Percentiles rank a stretch among this genome's conserved stretches.
Conservation (phyloP, 1,140 invertebrate genomes). For the Tetragonula clypearis region DNA sequence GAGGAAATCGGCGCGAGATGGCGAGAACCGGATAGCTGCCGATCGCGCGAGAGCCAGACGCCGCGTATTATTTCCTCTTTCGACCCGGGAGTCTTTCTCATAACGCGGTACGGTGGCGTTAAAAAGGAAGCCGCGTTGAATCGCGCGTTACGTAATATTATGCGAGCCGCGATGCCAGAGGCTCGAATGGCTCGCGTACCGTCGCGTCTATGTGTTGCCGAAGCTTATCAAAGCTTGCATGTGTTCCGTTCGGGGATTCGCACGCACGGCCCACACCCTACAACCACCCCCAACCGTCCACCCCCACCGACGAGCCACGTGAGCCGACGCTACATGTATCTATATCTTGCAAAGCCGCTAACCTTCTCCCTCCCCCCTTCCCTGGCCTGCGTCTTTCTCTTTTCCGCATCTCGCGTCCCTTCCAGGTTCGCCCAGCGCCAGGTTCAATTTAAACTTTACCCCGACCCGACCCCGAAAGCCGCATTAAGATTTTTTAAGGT, state of each 20-base stretch:
- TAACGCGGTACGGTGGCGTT: slow-evolving; percentile 41
- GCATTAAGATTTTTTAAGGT: slow-evolving; percentile 82
- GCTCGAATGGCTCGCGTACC: slow-evolving; percentile 65
- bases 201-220: slow-evolving; percentile 67
- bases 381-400: slow-evolving; percentile 62
- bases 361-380: slow-evolving; percentile 62
- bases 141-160: slow-evolving; percentile 74
- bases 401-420: slow-evolving; percentile 68
- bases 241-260: slow-evolving; percentile 77
- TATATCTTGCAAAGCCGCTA: slow-evolving; percentile 75
- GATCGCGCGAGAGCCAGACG: slow-evolving; percentile 52
- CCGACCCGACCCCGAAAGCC: slow-evolving; percentile 73
- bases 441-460: slow-evolving; percentile 81
- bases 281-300: slow-evolving; percentile 41
- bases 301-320: slow-evolving; percentile 55
- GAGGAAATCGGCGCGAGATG: slow-evolving; percentile 25
- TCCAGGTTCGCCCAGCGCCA: slow-evolving; percentile 50
- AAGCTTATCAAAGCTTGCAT: slow-evolving; percentile 80
- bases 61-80: slow-evolving; percentile 39
- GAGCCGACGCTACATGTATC: slow-evolving; percentile 63
- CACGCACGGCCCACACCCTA: slow-evolving; percentile 74
- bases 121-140: slow-evolving; percentile 59
- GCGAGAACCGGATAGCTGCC: slow-evolving; percentile 2
- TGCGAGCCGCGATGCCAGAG: slow-evolving; percentile 69
- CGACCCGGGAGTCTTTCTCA: slow-evolving; percentile 22